Evolutionary conservation across 2,888 invertebrate genomes (phyloP).

Genomic region (Megamerina dolium): DNA sequence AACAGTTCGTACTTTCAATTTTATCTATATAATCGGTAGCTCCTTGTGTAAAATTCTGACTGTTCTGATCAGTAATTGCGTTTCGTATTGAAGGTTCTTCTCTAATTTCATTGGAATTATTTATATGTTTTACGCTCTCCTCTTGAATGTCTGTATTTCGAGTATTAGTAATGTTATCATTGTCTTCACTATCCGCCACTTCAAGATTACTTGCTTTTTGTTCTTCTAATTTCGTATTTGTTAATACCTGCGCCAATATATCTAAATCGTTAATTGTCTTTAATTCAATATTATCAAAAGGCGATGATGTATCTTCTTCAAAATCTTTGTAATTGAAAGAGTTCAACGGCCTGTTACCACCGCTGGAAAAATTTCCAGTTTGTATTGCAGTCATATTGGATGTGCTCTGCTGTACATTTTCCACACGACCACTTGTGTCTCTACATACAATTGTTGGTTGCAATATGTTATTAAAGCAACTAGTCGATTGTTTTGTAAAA

Average conservation of each 20-base stretch:
- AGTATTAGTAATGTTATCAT: neutral
- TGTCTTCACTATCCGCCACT: neutral
- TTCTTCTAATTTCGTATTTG: conserved; percentile 38
- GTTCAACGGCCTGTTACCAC: conserved; percentile 20
- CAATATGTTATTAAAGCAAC: conserved; percentile 45
- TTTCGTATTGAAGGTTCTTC: too few species aligned
- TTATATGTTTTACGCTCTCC: too few species aligned
- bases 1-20: too few species aligned
- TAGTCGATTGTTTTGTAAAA: conserved; percentile 12
- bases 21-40: too few species aligned
- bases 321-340: conserved; percentile 65
- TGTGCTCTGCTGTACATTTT: conserved; percentile 1
- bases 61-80: too few species aligned
- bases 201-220: neutral
- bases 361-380: conserved; percentile 6
- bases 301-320: conserved; percentile 85
- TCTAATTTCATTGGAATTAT: too few species aligned
- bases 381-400: conserved; percentile 1
- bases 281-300: conserved; percentile 88
- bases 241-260: conserved; percentile 75
- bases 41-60: too few species aligned
- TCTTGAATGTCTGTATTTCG: too few species aligned
- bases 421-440: neutral
- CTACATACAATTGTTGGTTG: conserved; percentile 42
- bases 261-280: conserved; percentile 91